These are phyloP conservation scores for Channallabes apus DNA, from an alignment of 2,797 vertebrate genomes.

Conservation along the genomic window DNA sequence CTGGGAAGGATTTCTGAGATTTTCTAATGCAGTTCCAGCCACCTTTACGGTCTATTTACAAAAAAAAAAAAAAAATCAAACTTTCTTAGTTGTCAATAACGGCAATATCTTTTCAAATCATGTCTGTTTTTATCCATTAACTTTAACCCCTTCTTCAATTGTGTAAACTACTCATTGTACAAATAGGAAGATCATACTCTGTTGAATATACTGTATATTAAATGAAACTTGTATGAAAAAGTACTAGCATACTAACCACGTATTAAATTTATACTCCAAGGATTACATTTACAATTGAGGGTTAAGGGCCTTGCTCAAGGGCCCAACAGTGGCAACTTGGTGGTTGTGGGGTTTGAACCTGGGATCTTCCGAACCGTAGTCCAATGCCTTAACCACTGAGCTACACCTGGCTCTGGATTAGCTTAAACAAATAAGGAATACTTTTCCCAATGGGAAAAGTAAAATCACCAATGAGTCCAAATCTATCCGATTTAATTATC, in stretches of 20 bases:
- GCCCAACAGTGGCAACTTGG: too few relatives aligned
- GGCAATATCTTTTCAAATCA: background rate
- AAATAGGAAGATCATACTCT: background rate
- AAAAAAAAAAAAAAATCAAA: background rate
- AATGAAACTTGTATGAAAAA: background rate
- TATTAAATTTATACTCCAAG: background rate
- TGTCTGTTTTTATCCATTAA: background rate
- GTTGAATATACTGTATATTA: background rate
- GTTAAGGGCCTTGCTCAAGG: too few relatives aligned
- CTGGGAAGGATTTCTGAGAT: background rate
- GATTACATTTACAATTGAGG: too few relatives aligned
- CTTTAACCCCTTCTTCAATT: background rate
- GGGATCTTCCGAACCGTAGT: too few relatives aligned
- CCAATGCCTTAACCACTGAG: too few relatives aligned
- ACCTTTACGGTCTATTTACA: background rate
- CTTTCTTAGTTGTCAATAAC: background rate
- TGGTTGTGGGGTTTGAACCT: too few relatives aligned
- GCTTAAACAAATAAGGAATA: too few relatives aligned
- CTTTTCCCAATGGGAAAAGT: background rate
- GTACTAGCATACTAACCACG: background rate
- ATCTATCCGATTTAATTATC: too few relatives aligned
- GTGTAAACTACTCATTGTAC: background rate
- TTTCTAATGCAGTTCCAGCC: background rate
- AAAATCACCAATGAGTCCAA: background rate
- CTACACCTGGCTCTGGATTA: too few relatives aligned